A percentile compares a stretch with the other conserved stretches of the same genome.
phyloP scores from a whole-genome alignment of 2,797 vertebrate genomes.

The Mormyrus hasselquistii region DNA sequence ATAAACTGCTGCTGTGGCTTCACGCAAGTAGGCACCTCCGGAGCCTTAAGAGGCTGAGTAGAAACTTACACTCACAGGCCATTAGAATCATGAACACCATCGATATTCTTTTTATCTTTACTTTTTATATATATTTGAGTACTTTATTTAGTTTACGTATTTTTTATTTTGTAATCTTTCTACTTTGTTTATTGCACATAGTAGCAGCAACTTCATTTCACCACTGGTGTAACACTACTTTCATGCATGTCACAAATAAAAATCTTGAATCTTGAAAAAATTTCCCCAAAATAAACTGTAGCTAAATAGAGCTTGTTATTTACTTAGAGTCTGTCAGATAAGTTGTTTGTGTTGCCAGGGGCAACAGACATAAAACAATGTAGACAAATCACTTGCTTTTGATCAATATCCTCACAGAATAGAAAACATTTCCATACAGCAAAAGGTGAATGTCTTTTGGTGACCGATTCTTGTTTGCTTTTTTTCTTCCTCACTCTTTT shows the following conservation, averaged over 20 bases:
- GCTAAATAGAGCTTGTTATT: background rate
- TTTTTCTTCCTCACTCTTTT: background rate
- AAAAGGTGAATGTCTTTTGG: background rate
- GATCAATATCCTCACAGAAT: background rate
- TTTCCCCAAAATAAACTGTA: background rate
- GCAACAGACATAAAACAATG: background rate
- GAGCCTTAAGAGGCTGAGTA: background rate
- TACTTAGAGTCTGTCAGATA: background rate
- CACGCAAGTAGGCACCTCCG: background rate
- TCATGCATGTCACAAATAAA: background rate
- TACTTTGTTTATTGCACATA: background rate
- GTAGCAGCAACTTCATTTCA: background rate
- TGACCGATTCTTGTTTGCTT: background rate
- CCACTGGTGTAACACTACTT: background rate
- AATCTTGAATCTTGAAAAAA: background rate
- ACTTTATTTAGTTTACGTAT: background rate
- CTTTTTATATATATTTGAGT: background rate
- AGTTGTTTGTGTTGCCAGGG: background rate
- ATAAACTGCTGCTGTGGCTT: background rate
- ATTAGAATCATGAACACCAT: background rate
- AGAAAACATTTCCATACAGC: background rate
- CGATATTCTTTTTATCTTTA: background rate
- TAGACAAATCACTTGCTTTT: background rate
- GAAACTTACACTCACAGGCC: background rate
- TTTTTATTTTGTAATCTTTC: background rate